Percentiles rank a stretch among this genome's conserved stretches.
phyloP scores from a whole-genome alignment of 2,888 invertebrate species.

The Tenodera sinensis region DNA sequence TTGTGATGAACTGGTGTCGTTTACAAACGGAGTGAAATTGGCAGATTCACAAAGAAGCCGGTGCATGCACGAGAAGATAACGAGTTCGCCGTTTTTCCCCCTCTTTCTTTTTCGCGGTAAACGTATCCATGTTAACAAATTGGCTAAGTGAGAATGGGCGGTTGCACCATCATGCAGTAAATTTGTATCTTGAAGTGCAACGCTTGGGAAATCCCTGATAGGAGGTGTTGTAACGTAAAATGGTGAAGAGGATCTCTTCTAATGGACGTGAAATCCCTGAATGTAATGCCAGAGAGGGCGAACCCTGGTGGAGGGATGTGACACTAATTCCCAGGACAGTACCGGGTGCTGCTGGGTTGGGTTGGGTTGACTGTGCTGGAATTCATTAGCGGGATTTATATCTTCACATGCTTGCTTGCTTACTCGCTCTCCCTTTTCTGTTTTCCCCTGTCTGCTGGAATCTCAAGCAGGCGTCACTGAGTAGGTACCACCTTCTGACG shows the following conservation, averaged over 20 bases:
- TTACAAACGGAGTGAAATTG: too few relatives aligned
- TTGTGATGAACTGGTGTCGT: too few relatives aligned
- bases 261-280: slow-evolving; percentile 26
- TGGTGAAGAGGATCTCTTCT: slow-evolving; percentile 5
- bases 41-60: too few relatives aligned
- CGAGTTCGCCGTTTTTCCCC: too few relatives aligned
- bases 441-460: neutral
- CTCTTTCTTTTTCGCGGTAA: neutral
- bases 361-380: slow-evolving; percentile 21
- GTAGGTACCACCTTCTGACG: neutral
- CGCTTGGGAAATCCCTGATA: neutral
- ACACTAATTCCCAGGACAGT: slow-evolving; percentile 16
- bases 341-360: slow-evolving; percentile 11
- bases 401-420: neutral
- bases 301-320: neutral
- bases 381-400: slow-evolving; percentile 27
- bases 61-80: too few relatives aligned
- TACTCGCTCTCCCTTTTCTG: neutral
- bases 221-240: too few relatives aligned
- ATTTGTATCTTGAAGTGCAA: neutral
- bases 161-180: neutral
- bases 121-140: neutral
- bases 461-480: too few relatives aligned
- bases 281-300: slow-evolving; percentile 15
- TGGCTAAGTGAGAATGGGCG: neutral